Percentiles rank a stretch among this genome's conserved stretches.
Conservation (phyloP, 1,140 invertebrate species). For the Archivesica marissinica region DNA sequence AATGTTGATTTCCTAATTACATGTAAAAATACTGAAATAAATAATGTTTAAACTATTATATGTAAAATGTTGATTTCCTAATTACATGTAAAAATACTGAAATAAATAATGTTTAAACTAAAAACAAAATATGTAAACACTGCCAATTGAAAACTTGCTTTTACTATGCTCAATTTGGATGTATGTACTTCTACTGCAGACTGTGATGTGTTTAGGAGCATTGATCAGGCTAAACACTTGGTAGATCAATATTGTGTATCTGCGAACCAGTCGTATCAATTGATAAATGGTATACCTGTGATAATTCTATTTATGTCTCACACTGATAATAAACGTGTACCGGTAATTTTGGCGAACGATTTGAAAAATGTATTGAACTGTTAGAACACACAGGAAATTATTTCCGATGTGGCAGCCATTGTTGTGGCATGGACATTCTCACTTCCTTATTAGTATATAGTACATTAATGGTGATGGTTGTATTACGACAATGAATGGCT, state of each 20-base stretch:
- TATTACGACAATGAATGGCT: neutral
- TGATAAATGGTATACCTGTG: neutral
- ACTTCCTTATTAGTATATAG: constrained; percentile 7
- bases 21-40: too few species aligned
- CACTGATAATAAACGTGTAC: neutral
- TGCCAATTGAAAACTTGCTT: too few species aligned
- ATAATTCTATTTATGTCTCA: neutral
- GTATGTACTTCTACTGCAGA: too few species aligned
- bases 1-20: too few species aligned
- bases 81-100: too few species aligned
- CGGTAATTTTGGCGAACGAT: neutral
- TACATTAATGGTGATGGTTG: neutral
- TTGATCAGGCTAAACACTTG: neutral
- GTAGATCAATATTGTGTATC: neutral
- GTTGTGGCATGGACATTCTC: neutral
- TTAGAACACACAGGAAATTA: constrained; percentile 28
- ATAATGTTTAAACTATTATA: too few species aligned
- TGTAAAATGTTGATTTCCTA: too few species aligned
- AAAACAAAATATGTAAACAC: too few species aligned
- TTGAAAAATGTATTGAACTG: constrained; percentile 21
- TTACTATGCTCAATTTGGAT: too few species aligned
- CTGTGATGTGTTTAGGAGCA: neutral
- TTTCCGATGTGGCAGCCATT: constrained; percentile 15
- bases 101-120: too few species aligned
- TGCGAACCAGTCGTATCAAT: constrained; percentile 4